Evolutionary conservation across 2,888 invertebrate species (phyloP).

Genomic region (Agonopterix subpropinquella): DNA sequence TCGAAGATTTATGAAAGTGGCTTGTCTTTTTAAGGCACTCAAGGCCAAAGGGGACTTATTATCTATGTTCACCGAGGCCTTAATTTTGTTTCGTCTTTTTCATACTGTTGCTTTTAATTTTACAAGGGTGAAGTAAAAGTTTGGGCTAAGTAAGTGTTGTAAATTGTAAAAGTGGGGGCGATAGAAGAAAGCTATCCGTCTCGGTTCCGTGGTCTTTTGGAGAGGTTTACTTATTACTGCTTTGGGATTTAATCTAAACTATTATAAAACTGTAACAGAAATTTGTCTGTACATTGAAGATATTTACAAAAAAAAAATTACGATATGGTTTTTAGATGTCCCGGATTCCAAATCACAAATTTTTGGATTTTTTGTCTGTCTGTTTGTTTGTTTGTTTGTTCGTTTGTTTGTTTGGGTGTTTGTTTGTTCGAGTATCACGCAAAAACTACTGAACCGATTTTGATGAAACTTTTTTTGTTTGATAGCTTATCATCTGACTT

Average conservation of each 20-base stretch:
- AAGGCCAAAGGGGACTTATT: slow-evolving; percentile 48
- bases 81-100: slow-evolving; percentile 44
- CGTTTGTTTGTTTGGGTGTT: too few species aligned
- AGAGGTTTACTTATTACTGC: neutral
- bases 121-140: slow-evolving; percentile 24
- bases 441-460: too few species aligned
- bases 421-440: too few species aligned
- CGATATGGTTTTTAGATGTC: too few species aligned
- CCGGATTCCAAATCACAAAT: too few species aligned
- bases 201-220: neutral
- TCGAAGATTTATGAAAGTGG: slow-evolving; percentile 57
- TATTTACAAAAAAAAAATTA: too few species aligned
- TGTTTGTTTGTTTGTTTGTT: too few species aligned
- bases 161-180: slow-evolving; percentile 13
- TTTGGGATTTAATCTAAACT: neutral
- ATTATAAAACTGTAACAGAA: too few species aligned
- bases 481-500: too few species aligned
- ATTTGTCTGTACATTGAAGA: too few species aligned
- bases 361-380: too few species aligned
- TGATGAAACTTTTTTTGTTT: too few species aligned
- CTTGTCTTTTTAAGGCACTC: slow-evolving; percentile 53
- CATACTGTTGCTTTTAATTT: slow-evolving; percentile 39
- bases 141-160: slow-evolving; percentile 23
- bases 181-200: neutral
- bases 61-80: slow-evolving; percentile 45